Base-by-base conservation (phyloP, 2,797 vertebrate genomes). In the Micropoecilia bifurca region DNA sequence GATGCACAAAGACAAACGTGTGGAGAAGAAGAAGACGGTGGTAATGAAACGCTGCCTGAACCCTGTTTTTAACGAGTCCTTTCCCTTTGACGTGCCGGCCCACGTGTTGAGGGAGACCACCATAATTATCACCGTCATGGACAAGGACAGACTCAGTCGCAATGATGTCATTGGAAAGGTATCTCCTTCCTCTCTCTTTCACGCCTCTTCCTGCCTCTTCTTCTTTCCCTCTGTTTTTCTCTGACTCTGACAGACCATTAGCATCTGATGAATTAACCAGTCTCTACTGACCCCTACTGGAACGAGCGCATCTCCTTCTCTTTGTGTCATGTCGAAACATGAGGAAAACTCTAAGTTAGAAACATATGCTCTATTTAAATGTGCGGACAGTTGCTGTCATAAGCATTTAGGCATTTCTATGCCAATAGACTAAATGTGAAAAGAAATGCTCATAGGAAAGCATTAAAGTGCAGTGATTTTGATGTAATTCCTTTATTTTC, bases 141-240 rank as follows among this genome's bases (percentile, higher is more conserved):
- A 99, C 95, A 99, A 99, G 95, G 98, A 99, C 95, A 96, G 93
- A 92, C 97, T 99, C 88, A 99, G 98, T 94, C 97, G 98, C 92
- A 99, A 99, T 10, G 98, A 99, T 13, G 98, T 99, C 95, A 99
- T 99, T 6, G 98, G 98, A 94, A 99, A 99, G 98, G 98, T 99
- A 95, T 87, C 79, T 79, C 86, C 88, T 83, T 85, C 76, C 77
- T 43, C 61, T 80, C 57, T 80, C 83, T 86, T 81, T 77, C 78
- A 88, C 4, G 47, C 75, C 50, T 77, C 80, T 69, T 80, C 61
- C 63, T 87, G 84, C 55, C 82, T 73, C 74, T 81, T 85, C 74
- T 86, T 55, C 72, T 90, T 82, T 79, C 85, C 68, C 75, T 79
- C 76, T 85, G 78, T 84, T 73, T 76, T 85, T 80, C 80, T 87